These are phyloP conservation scores for Chrysaora quinquecirrha DNA, from an alignment of 30 jellyfish, hydroid and myxozoan genomes.

Conservation along the genomic window DNA sequence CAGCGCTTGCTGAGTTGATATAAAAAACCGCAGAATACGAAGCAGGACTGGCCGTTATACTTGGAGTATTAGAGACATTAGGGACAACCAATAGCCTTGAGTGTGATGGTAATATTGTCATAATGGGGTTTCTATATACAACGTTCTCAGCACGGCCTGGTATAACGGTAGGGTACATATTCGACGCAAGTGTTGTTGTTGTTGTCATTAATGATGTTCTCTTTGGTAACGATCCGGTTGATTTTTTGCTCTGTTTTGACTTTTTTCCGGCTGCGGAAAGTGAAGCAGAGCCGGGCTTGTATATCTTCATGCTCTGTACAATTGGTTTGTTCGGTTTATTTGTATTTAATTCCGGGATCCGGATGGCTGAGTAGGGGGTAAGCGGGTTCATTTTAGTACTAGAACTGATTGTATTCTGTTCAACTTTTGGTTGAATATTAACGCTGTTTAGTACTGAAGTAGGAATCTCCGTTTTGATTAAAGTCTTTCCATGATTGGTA, in stretches of 20 bases:
- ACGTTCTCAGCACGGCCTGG: conserved; percentile 34
- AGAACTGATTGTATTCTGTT: not conserved
- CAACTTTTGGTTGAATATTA: not conserved
- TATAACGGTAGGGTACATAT: not conserved
- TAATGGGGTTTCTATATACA: conserved; percentile 39
- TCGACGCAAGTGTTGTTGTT: conserved; percentile 1
- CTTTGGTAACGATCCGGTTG: not conserved
- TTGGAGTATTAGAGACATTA: not conserved
- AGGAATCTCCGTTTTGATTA: not conserved
- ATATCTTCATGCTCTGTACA: conserved; percentile 28
- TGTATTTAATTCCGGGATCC: conserved; percentile 16
- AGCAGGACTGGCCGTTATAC: conserved; percentile 24
- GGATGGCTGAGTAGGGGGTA: not conserved
- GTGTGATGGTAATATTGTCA: conserved; percentile 57
- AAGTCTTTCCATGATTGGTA: not conserved
- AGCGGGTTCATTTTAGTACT: too few relatives aligned
- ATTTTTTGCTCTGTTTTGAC: not conserved
- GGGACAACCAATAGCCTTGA: conserved; percentile 59
- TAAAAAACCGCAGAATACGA: conserved; percentile 39
- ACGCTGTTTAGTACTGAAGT: not conserved
- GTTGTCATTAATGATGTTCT: not conserved
- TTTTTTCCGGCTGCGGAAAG: conserved; percentile 19
- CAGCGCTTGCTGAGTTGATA: conserved; percentile 40
- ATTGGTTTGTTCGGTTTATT: not conserved
- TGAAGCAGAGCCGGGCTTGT: conserved; percentile 68